Evolutionary conservation across 1,140 invertebrate species (phyloP).

Genomic region (Drosophila chauvacae): DNA sequence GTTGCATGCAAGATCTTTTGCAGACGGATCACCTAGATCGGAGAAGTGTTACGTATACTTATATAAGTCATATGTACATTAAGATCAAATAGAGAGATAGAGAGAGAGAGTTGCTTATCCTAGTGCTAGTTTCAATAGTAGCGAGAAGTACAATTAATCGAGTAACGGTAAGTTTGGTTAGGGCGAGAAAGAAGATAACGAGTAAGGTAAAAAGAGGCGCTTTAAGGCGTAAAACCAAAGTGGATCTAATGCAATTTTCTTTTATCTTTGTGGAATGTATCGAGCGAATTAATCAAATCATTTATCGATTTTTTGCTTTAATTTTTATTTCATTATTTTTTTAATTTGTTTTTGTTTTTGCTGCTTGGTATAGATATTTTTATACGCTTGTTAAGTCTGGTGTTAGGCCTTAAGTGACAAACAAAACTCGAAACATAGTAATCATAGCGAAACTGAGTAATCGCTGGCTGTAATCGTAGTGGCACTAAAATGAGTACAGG

Average conservation of each 20-base stretch:
- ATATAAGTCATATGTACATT: slow-evolving; percentile 45
- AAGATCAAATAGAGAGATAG: slow-evolving; percentile 1
- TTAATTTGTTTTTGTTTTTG: no score
- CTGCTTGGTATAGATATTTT: no score
- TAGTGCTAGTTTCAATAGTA: slow-evolving; percentile 35
- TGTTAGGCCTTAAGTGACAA: slow-evolving; percentile 11
- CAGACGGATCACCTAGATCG: slow-evolving; percentile 81
- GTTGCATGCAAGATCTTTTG: slow-evolving; percentile 84
- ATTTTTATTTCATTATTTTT: neutral
- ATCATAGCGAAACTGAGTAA: slow-evolving; percentile 14
- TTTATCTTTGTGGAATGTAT: neutral
- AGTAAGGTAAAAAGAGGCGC: slow-evolving; percentile 13
- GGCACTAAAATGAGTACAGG: neutral
- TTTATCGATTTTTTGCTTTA: no score
- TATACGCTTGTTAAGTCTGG: neutral
- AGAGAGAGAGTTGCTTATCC: slow-evolving; percentile 24
- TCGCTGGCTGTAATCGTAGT: slow-evolving; percentile 10
- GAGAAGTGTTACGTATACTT: slow-evolving; percentile 69
- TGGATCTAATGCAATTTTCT: neutral
- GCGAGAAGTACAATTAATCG: slow-evolving; percentile 23
- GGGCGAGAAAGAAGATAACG: slow-evolving; percentile 16
- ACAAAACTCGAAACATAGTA: slow-evolving; percentile 12
- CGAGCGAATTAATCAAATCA: neutral
- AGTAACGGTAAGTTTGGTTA: slow-evolving; percentile 17
- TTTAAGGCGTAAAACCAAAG: slow-evolving; percentile 10